These are phyloP conservation scores for Cataglyphis altisquamis DNA, from an alignment of 2,888 invertebrate species.

Conservation along the genomic window DNA sequence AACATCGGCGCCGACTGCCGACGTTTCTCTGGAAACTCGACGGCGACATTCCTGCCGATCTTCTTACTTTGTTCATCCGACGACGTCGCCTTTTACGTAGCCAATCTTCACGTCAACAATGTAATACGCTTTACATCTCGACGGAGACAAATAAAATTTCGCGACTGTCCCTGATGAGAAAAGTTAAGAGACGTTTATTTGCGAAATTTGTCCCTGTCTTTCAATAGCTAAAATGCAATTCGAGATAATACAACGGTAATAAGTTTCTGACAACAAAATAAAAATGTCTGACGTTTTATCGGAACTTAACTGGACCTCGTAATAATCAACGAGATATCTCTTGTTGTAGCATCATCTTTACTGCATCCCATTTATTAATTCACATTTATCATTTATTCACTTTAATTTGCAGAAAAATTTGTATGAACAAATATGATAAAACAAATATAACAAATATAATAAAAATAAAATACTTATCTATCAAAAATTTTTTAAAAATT, in stretches of 20 bases:
- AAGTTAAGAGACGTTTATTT: conserved; percentile 58
- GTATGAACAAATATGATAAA: neutral
- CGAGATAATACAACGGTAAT: conserved; percentile 20
- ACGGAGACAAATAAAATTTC: conserved; percentile 72
- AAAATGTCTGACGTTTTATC: neutral
- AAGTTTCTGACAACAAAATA: conserved; percentile 2
- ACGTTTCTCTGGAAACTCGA: conserved; percentile 68
- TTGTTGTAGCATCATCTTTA: neutral
- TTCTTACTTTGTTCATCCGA: conserved; percentile 57
- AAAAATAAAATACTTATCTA: neutral
- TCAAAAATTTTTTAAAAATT: neutral
- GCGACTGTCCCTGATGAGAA: conserved; percentile 65
- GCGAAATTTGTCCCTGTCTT: conserved; percentile 36
- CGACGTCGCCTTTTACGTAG: conserved; percentile 71
- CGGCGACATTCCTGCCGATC: conserved; percentile 66
- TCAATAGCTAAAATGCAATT: conserved; percentile 27
- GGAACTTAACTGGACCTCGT: conserved; percentile 6
- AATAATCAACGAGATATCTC: neutral
- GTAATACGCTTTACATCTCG: conserved; percentile 71
- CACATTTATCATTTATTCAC: neutral
- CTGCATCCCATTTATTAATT: conserved; percentile 5
- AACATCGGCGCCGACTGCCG: conserved; percentile 44
- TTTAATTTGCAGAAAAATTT: neutral
- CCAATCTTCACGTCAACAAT: conserved; percentile 75
- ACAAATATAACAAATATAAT: neutral